Percentiles rank a stretch among this genome's conserved stretches.
Evolutionary conservation across 2,113 vertebrate genomes (phyloP).

Genomic region (Ameiurus melas): DNA sequence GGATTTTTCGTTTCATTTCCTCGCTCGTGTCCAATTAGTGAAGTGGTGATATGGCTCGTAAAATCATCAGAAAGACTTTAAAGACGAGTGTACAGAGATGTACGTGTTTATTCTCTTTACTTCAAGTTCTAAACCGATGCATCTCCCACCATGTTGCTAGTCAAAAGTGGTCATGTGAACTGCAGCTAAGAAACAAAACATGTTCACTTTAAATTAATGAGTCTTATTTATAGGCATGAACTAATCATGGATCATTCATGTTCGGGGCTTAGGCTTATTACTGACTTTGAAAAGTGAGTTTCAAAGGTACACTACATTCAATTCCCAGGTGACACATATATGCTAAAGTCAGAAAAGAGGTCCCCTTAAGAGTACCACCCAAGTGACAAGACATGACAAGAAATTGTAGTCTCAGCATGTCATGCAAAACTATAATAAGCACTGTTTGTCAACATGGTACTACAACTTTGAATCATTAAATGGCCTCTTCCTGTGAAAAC

Average conservation of each 20-base stretch:
- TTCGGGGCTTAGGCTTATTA: background rate
- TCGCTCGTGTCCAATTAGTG: no score
- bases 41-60: background rate
- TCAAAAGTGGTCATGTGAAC: no score
- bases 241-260: background rate
- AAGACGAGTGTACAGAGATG: background rate
- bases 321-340: background rate
- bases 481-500: background rate
- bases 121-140: no score
- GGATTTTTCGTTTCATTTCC: background rate
- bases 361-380: background rate
- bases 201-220: background rate
- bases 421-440: background rate
- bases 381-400: background rate
- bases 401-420: background rate
- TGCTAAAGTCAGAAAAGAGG: background rate
- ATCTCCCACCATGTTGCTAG: no score
- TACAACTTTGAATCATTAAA: background rate
- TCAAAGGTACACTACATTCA: background rate
- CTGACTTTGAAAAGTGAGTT: background rate
- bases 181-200: background rate
- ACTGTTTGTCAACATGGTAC: no score
- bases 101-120: background rate
- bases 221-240: background rate
- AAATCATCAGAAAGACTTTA: background rate